phyloP scores from a whole-genome alignment of 2,797 vertebrate genomes.

The Tokudaia muenninki region DNA sequence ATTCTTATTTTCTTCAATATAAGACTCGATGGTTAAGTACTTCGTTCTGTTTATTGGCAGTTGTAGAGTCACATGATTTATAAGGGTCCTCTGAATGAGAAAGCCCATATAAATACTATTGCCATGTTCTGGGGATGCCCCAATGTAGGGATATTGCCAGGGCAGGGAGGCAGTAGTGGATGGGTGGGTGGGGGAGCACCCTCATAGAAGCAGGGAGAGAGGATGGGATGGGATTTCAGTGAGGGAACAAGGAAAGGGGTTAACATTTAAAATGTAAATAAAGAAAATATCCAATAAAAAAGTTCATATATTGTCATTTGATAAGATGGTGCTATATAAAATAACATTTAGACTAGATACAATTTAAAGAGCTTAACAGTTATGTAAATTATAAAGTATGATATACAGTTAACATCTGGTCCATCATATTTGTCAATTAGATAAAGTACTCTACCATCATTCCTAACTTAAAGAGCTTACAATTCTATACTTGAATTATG shows the following conservation, averaged over 20 bases:
- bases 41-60: neutral
- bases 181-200: no score
- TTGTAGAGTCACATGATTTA: neutral
- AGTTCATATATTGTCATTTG: neutral
- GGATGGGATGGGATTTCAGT: no score
- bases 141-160: no score
- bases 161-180: no score
- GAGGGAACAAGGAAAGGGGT: no score
- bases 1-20: constrained; percentile 35
- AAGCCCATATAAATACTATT: neutral
- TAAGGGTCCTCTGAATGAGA: neutral
- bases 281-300: no score
- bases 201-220: no score
- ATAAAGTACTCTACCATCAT: neutral
- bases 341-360: neutral
- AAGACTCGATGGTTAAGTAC: neutral
- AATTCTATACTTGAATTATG: neutral
- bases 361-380: neutral
- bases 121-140: neutral
- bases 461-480: neutral
- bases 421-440: neutral
- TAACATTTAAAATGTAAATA: no score
- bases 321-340: constrained; percentile 12
- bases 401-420: neutral
- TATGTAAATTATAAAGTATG: neutral